Evolutionary conservation across 1,140 invertebrate species (phyloP).

Genomic region (Acromyrmex heyeri): DNA sequence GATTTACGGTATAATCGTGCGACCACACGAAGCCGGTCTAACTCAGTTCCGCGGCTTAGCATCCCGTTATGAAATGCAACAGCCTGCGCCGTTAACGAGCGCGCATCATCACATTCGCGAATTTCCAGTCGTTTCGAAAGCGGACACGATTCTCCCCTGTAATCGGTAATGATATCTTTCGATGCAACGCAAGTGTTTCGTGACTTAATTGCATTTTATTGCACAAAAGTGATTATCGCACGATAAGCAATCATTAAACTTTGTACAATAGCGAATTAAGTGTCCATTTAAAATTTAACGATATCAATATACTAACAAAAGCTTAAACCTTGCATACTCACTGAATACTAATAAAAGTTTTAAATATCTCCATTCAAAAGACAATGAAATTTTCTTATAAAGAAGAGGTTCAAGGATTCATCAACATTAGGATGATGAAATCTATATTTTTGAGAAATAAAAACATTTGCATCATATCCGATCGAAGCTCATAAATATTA

Average conservation of each 20-base stretch:
- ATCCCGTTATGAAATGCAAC: constrained; percentile 58
- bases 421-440: not conserved
- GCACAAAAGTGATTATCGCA: not conserved
- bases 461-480: not conserved
- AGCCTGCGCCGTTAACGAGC: constrained; percentile 14
- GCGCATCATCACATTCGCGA: constrained; percentile 27
- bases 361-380: not conserved
- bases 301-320: not conserved
- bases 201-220: not conserved
- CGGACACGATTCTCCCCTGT: constrained; percentile 9
- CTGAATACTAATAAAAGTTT: not conserved
- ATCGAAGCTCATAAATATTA: not conserved
- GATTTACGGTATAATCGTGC: constrained; percentile 55
- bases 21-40: constrained; percentile 35
- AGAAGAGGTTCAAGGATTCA: not conserved
- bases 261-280: constrained; percentile 8
- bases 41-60: constrained; percentile 36
- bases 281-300: constrained; percentile 1
- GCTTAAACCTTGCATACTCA: not conserved
- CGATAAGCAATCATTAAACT: not conserved
- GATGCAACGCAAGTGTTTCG: not conserved
- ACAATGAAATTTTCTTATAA: not conserved
- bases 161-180: constrained; percentile 11
- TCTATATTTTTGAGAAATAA: not conserved
- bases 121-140: constrained; percentile 42